Conservation (phyloP, 1,140 invertebrate species). For the Heliconius melpomene region DNA sequence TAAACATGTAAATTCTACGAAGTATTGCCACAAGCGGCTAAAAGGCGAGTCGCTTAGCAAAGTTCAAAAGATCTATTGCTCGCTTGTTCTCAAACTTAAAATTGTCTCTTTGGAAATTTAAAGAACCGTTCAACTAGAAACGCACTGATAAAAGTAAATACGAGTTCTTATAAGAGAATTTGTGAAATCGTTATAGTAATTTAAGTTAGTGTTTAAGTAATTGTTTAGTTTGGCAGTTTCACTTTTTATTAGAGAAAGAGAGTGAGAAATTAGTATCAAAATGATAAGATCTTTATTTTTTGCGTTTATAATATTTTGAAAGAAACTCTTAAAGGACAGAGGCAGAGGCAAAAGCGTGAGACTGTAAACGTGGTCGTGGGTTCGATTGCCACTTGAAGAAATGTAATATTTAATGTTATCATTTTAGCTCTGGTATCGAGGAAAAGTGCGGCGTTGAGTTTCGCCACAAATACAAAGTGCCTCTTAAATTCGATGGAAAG, state of each 20-base stretch:
- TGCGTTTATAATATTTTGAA: too few species aligned
- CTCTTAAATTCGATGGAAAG: too few species aligned
- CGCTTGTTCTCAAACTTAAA: not conserved
- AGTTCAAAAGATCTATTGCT: conserved; percentile 13
- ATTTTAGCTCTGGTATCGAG: too few species aligned
- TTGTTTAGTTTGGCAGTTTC: not conserved
- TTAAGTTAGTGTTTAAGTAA: not conserved
- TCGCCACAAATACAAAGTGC: too few species aligned
- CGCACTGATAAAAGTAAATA: not conserved
- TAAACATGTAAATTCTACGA: not conserved
- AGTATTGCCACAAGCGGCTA: not conserved
- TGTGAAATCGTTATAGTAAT: not conserved
- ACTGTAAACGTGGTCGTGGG: too few species aligned
- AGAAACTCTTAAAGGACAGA: too few species aligned
- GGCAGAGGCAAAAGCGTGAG: too few species aligned
- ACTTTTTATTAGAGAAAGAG: not conserved
- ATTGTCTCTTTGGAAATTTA: conserved; percentile 16
- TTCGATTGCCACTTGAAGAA: too few species aligned
- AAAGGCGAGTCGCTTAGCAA: not conserved
- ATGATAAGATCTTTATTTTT: too few species aligned
- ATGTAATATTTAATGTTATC: too few species aligned
- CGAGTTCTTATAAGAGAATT: not conserved
- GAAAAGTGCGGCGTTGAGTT: too few species aligned
- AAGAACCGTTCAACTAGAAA: conserved; percentile 17
- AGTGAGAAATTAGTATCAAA: too few species aligned